These are phyloP conservation scores for Limnephilus auricula DNA, from an alignment of 2,888 invertebrate genomes.

Conservation along the genomic window DNA sequence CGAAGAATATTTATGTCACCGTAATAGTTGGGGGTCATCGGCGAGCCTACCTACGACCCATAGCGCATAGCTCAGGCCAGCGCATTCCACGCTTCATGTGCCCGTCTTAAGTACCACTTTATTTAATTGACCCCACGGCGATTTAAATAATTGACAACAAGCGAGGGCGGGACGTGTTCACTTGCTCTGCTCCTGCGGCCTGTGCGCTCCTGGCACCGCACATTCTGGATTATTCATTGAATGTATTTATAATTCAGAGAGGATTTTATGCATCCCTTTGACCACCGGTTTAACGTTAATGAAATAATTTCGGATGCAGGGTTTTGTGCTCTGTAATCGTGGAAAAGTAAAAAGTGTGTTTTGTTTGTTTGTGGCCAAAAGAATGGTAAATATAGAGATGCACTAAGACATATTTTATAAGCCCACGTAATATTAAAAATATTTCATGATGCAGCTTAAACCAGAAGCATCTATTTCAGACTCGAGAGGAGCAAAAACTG, in stretches of 20 bases:
- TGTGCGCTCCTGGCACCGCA: neutral
- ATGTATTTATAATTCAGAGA: neutral
- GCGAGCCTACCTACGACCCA: neutral
- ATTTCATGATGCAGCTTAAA: too few relatives aligned
- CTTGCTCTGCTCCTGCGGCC: neutral
- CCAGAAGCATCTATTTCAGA: too few relatives aligned
- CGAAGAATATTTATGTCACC: neutral
- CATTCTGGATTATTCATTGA: neutral
- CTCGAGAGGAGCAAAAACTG: too few relatives aligned
- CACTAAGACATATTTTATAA: too few relatives aligned
- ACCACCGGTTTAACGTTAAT: neutral
- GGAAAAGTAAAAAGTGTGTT: neutral
- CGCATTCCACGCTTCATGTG: constrained; percentile 37
- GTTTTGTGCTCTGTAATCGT: neutral
- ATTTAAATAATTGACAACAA: constrained; percentile 64
- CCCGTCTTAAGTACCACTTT: constrained; percentile 59
- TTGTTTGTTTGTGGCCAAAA: too few relatives aligned
- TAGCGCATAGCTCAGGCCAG: neutral
- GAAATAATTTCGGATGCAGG: neutral
- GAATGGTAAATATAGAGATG: too few relatives aligned
- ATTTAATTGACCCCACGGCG: constrained; percentile 64
- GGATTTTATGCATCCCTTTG: neutral
- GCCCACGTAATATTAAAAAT: too few relatives aligned
- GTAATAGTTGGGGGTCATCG: neutral
- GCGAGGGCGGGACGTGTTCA: constrained; percentile 40